phyloP scores from a whole-genome alignment of 2,888 invertebrate genomes.

The Tigriopus californicus region DNA sequence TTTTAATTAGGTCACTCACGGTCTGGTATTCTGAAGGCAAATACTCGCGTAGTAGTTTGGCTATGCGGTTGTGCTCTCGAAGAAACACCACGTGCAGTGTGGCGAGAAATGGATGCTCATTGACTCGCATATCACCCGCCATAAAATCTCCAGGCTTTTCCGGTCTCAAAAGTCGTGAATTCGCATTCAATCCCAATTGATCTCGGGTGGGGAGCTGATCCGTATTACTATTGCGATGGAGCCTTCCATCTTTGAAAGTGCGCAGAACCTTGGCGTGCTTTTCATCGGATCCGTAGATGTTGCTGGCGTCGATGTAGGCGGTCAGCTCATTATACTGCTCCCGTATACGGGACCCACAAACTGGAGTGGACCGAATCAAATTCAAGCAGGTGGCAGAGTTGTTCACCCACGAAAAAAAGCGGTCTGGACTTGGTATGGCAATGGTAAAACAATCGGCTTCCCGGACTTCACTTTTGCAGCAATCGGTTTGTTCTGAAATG shows the following conservation, averaged over 20 bases:
- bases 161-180: not conserved
- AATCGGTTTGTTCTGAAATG: constrained; percentile 7
- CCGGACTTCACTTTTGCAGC: not conserved
- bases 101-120: constrained; percentile 14
- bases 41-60: constrained; percentile 7
- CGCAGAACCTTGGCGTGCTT: constrained; percentile 27
- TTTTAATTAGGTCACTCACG: not conserved
- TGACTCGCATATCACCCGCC: constrained; percentile 8
- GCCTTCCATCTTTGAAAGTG: constrained; percentile 2
- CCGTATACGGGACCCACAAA: constrained; percentile 24
- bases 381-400: constrained; percentile 8
- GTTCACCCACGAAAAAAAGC: constrained; percentile 15
- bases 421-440: constrained; percentile 8
- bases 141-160: constrained; percentile 12
- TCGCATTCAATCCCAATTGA: constrained; percentile 8
- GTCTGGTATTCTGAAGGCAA: constrained; percentile 1
- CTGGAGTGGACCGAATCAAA: constrained; percentile 7
- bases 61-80: constrained; percentile 12
- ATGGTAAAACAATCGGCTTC: constrained; percentile 10
- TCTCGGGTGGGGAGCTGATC: constrained; percentile 11
- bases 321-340: constrained; percentile 34
- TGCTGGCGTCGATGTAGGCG: constrained; percentile 29
- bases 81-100: constrained; percentile 11
- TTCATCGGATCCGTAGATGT: constrained; percentile 31
- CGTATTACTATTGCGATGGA: constrained; percentile 1